Evolutionary conservation across 2,113 vertebrate species (phyloP).

Genomic region (Cathartes aura): DNA sequence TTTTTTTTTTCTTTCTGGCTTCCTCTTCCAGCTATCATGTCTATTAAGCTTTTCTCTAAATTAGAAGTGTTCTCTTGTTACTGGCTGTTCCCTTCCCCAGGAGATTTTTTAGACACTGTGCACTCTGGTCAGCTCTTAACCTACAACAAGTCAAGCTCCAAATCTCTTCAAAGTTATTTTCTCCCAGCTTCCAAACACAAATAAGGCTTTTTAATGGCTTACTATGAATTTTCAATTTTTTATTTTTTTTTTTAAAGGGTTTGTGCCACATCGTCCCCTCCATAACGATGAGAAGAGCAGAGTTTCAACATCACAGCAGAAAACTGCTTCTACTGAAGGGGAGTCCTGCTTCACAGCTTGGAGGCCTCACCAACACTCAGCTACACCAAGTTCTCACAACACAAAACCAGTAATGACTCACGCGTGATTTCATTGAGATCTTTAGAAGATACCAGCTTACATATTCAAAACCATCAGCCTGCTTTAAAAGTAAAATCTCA

Average conservation of each 20-base stretch:
- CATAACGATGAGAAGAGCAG: accelerated
- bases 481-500: background rate
- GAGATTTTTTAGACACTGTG: background rate
- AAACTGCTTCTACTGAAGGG: background rate
- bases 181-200: background rate
- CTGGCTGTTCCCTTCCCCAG: background rate
- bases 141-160: background rate
- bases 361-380: accelerated
- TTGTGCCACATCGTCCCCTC: background rate
- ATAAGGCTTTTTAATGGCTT: background rate
- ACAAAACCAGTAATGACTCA: background rate
- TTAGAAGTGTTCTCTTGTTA: background rate
- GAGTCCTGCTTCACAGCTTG: background rate
- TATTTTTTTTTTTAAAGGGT: background rate
- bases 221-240: background rate
- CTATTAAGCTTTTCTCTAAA: background rate
- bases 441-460: background rate
- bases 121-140: background rate
- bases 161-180: background rate
- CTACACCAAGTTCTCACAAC: background rate
- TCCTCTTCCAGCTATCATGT: background rate
- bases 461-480: background rate
- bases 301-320: background rate
- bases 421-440: background rate
- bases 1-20: background rate